A percentile compares a stretch with the other conserved stretches of the same genome.
These are phyloP conservation scores for Lordiphosa fenestrarum DNA, from an alignment of 2,888 invertebrate genomes.

Conservation along the genomic window DNA sequence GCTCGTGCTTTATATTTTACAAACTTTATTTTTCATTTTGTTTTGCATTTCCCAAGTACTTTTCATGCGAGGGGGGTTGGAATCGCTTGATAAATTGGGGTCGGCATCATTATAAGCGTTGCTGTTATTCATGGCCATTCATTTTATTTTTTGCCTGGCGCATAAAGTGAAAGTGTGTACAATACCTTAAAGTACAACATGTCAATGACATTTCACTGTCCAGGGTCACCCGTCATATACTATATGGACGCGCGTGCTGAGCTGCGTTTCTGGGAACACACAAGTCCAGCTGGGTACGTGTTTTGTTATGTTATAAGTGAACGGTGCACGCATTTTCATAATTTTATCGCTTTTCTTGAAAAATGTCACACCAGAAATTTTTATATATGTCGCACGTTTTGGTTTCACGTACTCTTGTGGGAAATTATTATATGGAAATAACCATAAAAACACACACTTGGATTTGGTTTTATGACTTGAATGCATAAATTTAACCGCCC, in stretches of 20 bases:
- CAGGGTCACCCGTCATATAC: slow-evolving; percentile 47
- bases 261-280: slow-evolving; percentile 63
- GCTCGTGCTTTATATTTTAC: slow-evolving; percentile 65
- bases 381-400: slow-evolving; percentile 54
- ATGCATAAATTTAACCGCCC: slow-evolving; percentile 63
- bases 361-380: slow-evolving; percentile 22
- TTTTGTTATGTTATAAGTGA: slow-evolving; percentile 34
- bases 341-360: slow-evolving; percentile 75
- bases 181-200: slow-evolving; percentile 9
- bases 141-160: slow-evolving; percentile 39
- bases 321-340: slow-evolving; percentile 59
- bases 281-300: slow-evolving; percentile 63
- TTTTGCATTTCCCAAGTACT: slow-evolving; percentile 20
- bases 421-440: slow-evolving; percentile 66
- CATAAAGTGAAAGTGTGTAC: slow-evolving; percentile 24
- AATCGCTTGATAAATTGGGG: slow-evolving; percentile 75
- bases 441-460: slow-evolving; percentile 53
- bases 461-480: slow-evolving; percentile 63
- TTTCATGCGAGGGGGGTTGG: slow-evolving; percentile 22
- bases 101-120: slow-evolving; percentile 76
- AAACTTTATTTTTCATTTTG: slow-evolving; percentile 56
- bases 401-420: slow-evolving; percentile 33
- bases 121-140: slow-evolving; percentile 67
- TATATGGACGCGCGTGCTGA: slow-evolving; percentile 56
- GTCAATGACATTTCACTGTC: slow-evolving; percentile 43